A percentile compares a stretch with the other conserved stretches of the same genome.
These are phyloP conservation scores for Ernsta delagoae DNA, from an alignment of 2,888 invertebrate species.

Conservation along the genomic window DNA sequence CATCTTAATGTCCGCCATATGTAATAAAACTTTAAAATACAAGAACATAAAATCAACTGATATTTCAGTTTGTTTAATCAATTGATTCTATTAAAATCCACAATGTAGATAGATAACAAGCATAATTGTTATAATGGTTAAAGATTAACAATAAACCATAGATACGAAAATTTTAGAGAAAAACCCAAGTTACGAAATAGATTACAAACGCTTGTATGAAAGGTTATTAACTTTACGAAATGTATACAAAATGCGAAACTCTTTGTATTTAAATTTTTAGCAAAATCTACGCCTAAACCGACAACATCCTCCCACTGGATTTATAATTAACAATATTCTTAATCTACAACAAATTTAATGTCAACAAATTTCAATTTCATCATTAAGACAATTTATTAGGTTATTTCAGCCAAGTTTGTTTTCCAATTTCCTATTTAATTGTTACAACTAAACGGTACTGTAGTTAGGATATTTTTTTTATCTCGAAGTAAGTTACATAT, in stretches of 20 bases:
- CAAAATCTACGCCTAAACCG: slow-evolving; percentile 51
- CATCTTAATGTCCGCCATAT: neutral
- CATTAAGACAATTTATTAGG: slow-evolving; percentile 37
- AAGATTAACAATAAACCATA: no score
- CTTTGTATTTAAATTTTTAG: slow-evolving; percentile 50
- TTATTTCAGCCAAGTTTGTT: slow-evolving; percentile 37
- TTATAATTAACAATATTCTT: slow-evolving; percentile 30
- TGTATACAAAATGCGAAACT: slow-evolving; percentile 40
- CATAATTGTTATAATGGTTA: neutral
- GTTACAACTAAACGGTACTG: neutral
- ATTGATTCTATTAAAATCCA: neutral
- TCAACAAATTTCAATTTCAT: slow-evolving; percentile 39
- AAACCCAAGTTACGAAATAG: no score
- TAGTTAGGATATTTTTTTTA: neutral
- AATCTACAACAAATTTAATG: slow-evolving; percentile 38
- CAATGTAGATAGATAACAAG: neutral
- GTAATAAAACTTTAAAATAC: neutral
- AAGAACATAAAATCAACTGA: neutral
- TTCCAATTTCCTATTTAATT: neutral
- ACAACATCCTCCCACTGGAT: slow-evolving; percentile 27
- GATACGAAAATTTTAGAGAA: no score
- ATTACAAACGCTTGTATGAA: no score
- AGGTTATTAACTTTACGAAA: no score
- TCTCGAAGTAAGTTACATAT: neutral
- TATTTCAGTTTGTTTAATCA: neutral